Evolutionary conservation across 53 echinoderm and acorn worm genomes (phyloP).

Genomic region (Antedon mediterranea): DNA sequence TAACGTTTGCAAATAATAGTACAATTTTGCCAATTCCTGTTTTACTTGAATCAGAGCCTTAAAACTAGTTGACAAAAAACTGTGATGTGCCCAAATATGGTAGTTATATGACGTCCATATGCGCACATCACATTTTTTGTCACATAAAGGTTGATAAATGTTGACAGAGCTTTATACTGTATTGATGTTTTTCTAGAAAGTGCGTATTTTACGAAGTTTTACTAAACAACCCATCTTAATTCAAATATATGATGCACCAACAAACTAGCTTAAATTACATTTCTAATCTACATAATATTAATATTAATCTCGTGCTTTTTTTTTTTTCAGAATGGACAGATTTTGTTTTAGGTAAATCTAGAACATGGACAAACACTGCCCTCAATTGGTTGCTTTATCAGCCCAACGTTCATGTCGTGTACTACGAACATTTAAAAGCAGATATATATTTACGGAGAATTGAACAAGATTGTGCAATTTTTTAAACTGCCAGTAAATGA

Average conservation of each 20-base stretch:
- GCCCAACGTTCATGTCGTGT: slow-evolving; percentile 55
- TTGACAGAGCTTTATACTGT: too few relatives aligned
- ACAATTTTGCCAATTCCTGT: too few relatives aligned
- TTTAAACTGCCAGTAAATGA: slow-evolving; percentile 34
- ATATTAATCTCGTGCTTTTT: slow-evolving; percentile 1
- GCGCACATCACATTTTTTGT: too few relatives aligned
- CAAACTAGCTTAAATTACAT: background rate
- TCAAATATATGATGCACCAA: background rate
- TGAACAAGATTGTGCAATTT: slow-evolving; percentile 49
- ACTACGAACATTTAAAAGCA: slow-evolving; percentile 75
- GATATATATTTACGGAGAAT: slow-evolving; percentile 34
- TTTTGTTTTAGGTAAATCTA: slow-evolving; percentile 84
- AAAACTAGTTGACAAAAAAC: too few relatives aligned
- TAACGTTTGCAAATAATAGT: too few relatives aligned
- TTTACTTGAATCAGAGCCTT: too few relatives aligned
- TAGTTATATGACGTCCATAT: too few relatives aligned
- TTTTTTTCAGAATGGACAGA: slow-evolving; percentile 69
- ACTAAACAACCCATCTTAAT: background rate
- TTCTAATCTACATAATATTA: background rate
- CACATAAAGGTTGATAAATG: too few relatives aligned
- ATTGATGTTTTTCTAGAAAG: too few relatives aligned
- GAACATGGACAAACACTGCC: slow-evolving; percentile 91
- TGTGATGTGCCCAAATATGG: too few relatives aligned
- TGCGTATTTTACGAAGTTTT: too few relatives aligned
- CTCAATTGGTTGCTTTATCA: slow-evolving; percentile 77